Evolutionary conservation across 2,888 invertebrate species (phyloP), one percentile per base, ranked within the genome.

Genomic region (Graphium colonna): DNA sequence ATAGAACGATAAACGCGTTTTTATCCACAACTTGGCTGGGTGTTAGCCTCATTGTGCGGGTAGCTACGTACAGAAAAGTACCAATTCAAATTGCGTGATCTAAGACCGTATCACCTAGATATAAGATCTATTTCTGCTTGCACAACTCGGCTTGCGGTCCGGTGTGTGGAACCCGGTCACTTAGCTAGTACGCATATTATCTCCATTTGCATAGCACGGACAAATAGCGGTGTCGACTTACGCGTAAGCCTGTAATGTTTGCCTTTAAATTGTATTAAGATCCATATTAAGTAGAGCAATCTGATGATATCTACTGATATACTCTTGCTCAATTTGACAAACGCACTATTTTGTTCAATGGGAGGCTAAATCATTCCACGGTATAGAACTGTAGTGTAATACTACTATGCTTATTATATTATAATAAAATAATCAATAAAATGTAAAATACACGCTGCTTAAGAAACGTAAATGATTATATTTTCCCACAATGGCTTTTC

Each of bases 151-250:
- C 42, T 56, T 60, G 55, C 33, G 31, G 51, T 12, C 38, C 12
- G 45, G 39, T 28, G 31, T 72, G 71, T 74, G 73, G 83, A 83
- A 85, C 82, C 81, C 82, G 85, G 85, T 85, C 83, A 84, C 79
- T 82, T 79, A 74, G 81, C 77, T 77, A 74, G 80, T 73, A 78
- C 77, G 79, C 78, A 69, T 78, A 82, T 82, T 83, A 82, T 83
- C 78, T 81, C 71, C 78, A 84, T 87, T 86, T 86, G 82, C 86
- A 84, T 86, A 82, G 81, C 70, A 75, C 79, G 77, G 77, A 80
- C 80, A 79, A 83, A 75, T 84, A 82, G 81, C 83, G 79, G 82
- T 81, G 31, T 31, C 31, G 31, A 79, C 78, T 71, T 72, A 73
- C 76, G 78, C 77, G 77, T 77, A 76, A 71, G 68, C 75, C 75